A percentile compares a stretch with the other conserved stretches of the same genome.
Conservation (phyloP, 2,797 vertebrate genomes). For the Trachops cirrhosus region DNA sequence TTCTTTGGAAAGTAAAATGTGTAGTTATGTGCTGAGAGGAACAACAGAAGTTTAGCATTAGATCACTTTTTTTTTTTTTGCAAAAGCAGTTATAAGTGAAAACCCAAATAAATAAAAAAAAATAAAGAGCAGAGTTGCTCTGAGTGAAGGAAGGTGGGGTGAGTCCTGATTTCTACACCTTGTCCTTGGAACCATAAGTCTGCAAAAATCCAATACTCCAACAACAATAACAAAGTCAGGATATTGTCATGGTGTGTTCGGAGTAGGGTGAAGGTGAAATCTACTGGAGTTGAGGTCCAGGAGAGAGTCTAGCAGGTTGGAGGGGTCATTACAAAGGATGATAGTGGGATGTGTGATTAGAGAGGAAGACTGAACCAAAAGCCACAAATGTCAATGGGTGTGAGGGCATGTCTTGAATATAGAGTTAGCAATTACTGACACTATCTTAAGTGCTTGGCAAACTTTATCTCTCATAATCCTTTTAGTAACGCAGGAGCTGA, state of each 20-base stretch:
- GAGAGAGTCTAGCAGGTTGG: background rate
- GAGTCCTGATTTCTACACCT: background rate
- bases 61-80: background rate
- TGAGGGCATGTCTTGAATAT: background rate
- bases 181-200: background rate
- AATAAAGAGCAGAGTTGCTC: background rate
- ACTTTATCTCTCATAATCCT: constrained; percentile 15
- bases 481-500: background rate
- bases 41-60: background rate
- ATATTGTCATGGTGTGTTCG: background rate
- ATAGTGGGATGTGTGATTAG: constrained; percentile 21
- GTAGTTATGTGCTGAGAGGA: background rate
- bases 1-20: background rate
- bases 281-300: background rate
- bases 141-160: background rate
- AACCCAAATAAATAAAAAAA: background rate
- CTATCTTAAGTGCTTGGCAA: constrained; percentile 15
- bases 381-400: constrained; percentile 9
- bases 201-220: background rate
- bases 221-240: background rate
- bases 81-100: constrained; percentile 4
- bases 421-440: background rate
- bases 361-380: background rate
- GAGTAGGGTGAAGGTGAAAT: background rate
- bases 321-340: background rate